Conservation (phyloP, 2,113 vertebrate species). For the Pelecanus crispus region DNA sequence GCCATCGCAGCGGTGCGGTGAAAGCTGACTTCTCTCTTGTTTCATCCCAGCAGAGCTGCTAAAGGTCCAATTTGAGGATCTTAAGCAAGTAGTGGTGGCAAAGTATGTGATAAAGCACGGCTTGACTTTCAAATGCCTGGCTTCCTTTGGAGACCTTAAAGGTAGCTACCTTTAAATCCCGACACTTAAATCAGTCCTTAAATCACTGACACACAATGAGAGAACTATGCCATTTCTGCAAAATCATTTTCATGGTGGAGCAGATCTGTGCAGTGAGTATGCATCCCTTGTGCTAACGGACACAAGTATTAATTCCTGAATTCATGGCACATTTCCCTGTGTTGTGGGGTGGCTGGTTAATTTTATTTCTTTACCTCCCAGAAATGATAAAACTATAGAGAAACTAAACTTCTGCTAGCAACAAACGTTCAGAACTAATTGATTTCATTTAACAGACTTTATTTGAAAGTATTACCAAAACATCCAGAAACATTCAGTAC, state of each 20-base stretch:
- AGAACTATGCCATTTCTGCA: neutral
- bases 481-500: neutral
- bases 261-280: neutral
- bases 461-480: slow-evolving; percentile 22
- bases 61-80: neutral
- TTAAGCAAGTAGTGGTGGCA: neutral
- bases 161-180: too few species aligned
- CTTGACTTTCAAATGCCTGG: neutral
- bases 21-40: neutral
- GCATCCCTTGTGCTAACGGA: neutral
- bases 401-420: neutral
- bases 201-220: neutral
- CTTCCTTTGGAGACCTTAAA: neutral
- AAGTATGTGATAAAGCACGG: neutral
- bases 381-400: neutral
- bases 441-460: neutral
- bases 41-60: neutral
- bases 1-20: neutral
- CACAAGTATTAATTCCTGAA: neutral
- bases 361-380: neutral
- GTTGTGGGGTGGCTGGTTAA: neutral
- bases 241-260: neutral
- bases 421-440: neutral
- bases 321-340: neutral
- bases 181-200: too few species aligned